These are phyloP conservation scores for Pipistrellus kuhlii DNA, from an alignment of 2,797 vertebrate species.

Conservation along the genomic window DNA sequence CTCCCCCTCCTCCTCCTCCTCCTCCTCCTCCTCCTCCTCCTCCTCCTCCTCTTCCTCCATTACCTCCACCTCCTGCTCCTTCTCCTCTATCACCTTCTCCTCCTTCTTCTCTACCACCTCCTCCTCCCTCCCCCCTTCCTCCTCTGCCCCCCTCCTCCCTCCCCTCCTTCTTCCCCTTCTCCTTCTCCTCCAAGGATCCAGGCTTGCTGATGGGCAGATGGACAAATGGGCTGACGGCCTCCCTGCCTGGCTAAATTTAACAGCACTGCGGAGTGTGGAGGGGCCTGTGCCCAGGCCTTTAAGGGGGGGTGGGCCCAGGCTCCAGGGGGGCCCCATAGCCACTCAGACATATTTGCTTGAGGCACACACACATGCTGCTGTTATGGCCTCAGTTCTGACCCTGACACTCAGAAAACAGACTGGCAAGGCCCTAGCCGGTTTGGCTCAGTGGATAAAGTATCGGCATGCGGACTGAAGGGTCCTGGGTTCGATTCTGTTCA, in stretches of 20 bases:
- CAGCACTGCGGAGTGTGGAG: constrained; percentile 8
- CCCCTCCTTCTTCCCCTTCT: background rate
- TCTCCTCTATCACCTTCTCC: background rate
- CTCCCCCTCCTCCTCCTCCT: background rate
- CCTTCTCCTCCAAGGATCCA: background rate
- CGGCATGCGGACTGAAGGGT: too few relatives aligned
- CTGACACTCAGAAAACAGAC: background rate
- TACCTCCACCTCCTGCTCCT: background rate
- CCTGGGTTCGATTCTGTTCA: too few relatives aligned
- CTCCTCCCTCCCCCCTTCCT: background rate
- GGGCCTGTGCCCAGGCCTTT: background rate
- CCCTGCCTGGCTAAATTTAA: constrained; percentile 74
- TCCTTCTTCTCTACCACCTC: background rate
- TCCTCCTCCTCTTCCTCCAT: too few relatives aligned
- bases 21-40: background rate
- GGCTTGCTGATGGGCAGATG: background rate
- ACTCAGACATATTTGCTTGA: background rate
- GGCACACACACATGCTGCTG: background rate
- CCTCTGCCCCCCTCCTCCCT: too few relatives aligned
- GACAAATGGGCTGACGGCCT: background rate
- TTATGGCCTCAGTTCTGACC: background rate
- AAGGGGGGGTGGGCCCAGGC: background rate
- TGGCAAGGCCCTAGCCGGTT: background rate
- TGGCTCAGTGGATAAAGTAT: too few relatives aligned
- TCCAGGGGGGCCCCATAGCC: background rate